These are phyloP conservation scores for Eristalis pertinax DNA, from an alignment of 2,888 invertebrate genomes.

Conservation along the genomic window DNA sequence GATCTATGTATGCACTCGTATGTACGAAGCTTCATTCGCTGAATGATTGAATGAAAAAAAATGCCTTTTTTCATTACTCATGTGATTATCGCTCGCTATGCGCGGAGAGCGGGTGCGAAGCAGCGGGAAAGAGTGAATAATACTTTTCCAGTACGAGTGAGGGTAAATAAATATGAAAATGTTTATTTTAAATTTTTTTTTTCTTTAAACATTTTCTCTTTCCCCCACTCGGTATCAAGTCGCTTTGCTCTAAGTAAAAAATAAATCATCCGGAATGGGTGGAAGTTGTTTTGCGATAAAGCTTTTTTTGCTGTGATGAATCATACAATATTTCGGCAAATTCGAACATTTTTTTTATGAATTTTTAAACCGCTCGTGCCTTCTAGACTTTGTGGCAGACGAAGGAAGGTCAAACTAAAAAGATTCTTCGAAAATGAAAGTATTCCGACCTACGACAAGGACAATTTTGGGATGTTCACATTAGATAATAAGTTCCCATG, in stretches of 20 bases:
- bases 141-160: not conserved
- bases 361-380: too few species aligned
- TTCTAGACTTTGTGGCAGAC: too few species aligned
- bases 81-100: constrained; percentile 17
- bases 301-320: not conserved
- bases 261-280: constrained; percentile 2
- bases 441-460: too few species aligned
- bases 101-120: not conserved
- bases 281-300: not conserved
- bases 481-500: too few species aligned
- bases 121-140: constrained; percentile 5
- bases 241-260: constrained; percentile 9
- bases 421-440: too few species aligned
- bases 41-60: too few species aligned
- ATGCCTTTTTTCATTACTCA: constrained; percentile 12
- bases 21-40: too few species aligned
- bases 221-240: not conserved
- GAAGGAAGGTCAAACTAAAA: too few species aligned
- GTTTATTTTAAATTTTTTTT: constrained; percentile 18
- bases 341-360: not conserved
- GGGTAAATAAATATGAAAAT: constrained; percentile 19
- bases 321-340: not conserved
- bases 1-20: too few species aligned
- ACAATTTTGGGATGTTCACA: too few species aligned
- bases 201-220: not conserved